Evolutionary conservation across 2,888 invertebrate species (phyloP), one percentile per base, ranked within the genome.

Genomic region (Leucania comma): DNA sequence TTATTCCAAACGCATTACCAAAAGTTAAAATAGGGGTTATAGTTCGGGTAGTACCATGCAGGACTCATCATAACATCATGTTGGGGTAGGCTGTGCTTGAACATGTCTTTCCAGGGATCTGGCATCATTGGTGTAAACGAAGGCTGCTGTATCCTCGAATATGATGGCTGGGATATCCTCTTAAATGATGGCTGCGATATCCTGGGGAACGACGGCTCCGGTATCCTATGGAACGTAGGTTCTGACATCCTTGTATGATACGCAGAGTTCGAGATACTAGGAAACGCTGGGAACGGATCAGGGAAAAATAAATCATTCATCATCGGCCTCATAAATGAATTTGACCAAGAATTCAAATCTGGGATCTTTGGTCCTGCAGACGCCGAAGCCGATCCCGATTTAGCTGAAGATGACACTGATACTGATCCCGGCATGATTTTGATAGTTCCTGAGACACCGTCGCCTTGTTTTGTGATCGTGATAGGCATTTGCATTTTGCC

Each of bases 371-470:
- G 74, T 24, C 85, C 75, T 4, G 62, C 68, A 14, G 65, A 62
- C 0, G 79, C 85, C 60, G 81, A 76, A 50, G 81, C 78, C 6
- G 87, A 87, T 38, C 90, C 88, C 4, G 87, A 81, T 35, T 86
- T 86, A 1, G 91, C 87, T 22, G 91, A 84, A 1, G 93, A 90
- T 0, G 91, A 88, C 0, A 92, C 91, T 1, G 91, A 86, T 0
- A 92, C 88, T 14, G 91, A 90, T 3, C 91, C 92, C 29, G 93
- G 94, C 20, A 88, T 87, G 3, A 91, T 84, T 22, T 89, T 86
- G 20, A 93, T 90, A 2, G 88, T 87, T 20, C 92, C 92, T 53
- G 90, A 89, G 48, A 88, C 88, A 3, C 91, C 89, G 9, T 91
- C 87, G 6, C 85, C 88, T 79, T 89, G 86, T 48, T 90, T 89